Evolutionary conservation across 2,113 vertebrate species (phyloP), one percentile per base, ranked within the genome.

Genomic region (Rhinolophus sinicus): DNA sequence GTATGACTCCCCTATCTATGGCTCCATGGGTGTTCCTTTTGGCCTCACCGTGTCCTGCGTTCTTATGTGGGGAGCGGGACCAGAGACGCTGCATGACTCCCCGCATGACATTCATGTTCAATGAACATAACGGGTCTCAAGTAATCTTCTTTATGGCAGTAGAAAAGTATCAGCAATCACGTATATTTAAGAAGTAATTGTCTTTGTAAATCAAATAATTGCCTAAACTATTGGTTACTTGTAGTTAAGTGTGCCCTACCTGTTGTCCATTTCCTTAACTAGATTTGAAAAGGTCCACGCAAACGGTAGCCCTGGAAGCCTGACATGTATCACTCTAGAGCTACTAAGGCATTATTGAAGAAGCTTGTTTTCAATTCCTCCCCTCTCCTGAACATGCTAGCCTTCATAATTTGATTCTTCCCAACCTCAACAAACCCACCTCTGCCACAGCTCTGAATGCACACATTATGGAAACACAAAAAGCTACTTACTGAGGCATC

Each of bases 181-280:
- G 13, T n/a, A 44, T 47, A 52, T 54, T 95, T 62, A 50, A 33
- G 87, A 83, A 97, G 18, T 64, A 90, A 50, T 87, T 90, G 44
- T 52, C 72, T 91, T 90, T 58, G 35, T 73, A 89, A 89, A 50
- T 96, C 19, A 95, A 89, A 73, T 52, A 73, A 30, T 73, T 58
- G 3, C 28, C 35, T 90, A 47, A 82, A 81, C 18, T 76, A 21
- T 64, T 82, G 50, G n/a, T 75, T 78, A 35, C 52, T 75, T 85
- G 16, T 75, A 60, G 50, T 58, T 60, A 30, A 78, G 38, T 85
- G 65, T 92, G 30, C 69, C 40, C 21, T 87, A 69, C 33, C 60
- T 67, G 16, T 60, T 64, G 50, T 60, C 26, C 21, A 60, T 56
- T 91, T 94, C 75, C 40, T 88, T 38, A n/a, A 15, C 54, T n/a